phyloP scores from a whole-genome alignment of 2,113 vertebrate species.

The Myodes glareolus region DNA sequence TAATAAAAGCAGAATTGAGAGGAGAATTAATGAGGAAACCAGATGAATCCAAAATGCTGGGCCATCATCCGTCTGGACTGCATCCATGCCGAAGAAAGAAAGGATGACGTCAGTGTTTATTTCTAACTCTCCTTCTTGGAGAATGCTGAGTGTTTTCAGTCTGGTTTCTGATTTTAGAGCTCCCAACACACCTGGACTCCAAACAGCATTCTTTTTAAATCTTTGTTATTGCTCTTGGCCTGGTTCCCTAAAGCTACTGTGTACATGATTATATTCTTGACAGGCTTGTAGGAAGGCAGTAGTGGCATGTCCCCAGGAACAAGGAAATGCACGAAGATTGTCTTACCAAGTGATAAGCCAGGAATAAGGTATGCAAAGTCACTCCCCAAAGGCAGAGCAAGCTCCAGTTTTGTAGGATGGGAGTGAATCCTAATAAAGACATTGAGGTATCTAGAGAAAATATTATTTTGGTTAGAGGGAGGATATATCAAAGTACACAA shows the following conservation, averaged over 20 bases:
- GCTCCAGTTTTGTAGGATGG: neutral
- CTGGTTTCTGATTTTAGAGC: constrained; percentile 68
- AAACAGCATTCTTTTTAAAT: constrained; percentile 57
- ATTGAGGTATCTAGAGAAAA: neutral
- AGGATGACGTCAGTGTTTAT: constrained; percentile 78
- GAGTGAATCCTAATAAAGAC: neutral
- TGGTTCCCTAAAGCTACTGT: constrained; percentile 1
- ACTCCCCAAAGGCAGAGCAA: neutral
- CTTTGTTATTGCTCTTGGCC: constrained; percentile 19
- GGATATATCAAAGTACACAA: neutral
- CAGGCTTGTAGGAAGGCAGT: neutral
- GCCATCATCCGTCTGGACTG: constrained; percentile 69
- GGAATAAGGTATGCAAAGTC: neutral
- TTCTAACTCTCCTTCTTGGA: constrained; percentile 66
- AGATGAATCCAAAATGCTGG: constrained; percentile 73
- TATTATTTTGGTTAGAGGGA: neutral
- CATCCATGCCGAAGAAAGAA: constrained; percentile 61
- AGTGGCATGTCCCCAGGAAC: neutral
- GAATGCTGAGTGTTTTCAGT: constrained; percentile 65
- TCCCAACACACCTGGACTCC: constrained; percentile 69
- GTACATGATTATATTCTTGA: neutral
- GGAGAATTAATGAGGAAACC: constrained; percentile 76
- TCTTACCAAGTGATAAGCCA: constrained; percentile 1
- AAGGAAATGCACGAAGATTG: neutral
- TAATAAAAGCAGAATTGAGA: constrained; percentile 77